Conservation (phyloP, 2,888 invertebrate genomes). For the Lagria hirta region DNA sequence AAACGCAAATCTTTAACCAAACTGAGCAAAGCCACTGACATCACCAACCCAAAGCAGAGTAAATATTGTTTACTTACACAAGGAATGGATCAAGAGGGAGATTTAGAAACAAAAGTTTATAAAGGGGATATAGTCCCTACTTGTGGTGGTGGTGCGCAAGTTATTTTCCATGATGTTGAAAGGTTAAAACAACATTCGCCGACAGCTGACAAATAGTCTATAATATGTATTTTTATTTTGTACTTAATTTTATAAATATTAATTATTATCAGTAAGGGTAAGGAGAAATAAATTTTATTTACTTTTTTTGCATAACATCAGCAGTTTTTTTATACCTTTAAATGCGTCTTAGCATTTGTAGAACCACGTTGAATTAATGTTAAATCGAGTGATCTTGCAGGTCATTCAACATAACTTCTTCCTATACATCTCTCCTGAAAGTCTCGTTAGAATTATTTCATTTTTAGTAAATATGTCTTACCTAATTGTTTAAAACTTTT, state of each 20-base stretch:
- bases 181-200: conserved; percentile 81
- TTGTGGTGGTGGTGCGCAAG: conserved; percentile 91
- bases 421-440: too few species aligned
- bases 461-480: too few species aligned
- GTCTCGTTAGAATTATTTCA: too few species aligned
- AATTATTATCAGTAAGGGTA: too few species aligned
- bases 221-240: background rate
- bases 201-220: conserved; percentile 46
- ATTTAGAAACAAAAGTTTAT: conserved; percentile 87
- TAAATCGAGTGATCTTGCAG: too few species aligned
- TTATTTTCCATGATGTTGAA: conserved; percentile 94
- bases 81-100: conserved; percentile 64
- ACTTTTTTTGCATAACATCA: too few species aligned
- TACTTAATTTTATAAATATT: background rate
- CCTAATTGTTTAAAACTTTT: too few species aligned
- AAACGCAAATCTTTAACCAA: conserved; percentile 83
- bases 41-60: conserved; percentile 66
- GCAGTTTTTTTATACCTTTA: too few species aligned
- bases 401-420: too few species aligned
- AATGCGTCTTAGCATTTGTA: too few species aligned
- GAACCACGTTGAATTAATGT: too few species aligned
- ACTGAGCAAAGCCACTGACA: conserved; percentile 75
- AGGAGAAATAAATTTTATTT: too few species aligned
- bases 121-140: conserved; percentile 95
- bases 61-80: conserved; percentile 78